Conservation (phyloP, 30 jellyfish, hydroid and myxozoan species). For the Mastigias papua region DNA sequence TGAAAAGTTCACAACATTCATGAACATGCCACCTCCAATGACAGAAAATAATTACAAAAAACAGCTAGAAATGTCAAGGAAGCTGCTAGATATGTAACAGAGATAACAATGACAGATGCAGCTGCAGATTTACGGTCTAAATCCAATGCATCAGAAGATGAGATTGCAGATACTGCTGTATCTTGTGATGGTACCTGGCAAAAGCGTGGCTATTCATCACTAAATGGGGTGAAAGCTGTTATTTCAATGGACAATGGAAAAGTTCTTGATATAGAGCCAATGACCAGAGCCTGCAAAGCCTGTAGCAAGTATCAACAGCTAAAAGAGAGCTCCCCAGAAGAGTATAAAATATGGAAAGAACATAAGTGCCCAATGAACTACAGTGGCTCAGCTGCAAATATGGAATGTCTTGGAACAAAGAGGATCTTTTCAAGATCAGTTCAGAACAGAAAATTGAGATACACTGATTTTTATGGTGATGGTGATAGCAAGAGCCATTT, state of each 20-base stretch:
- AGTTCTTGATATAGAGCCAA: slow-evolving; percentile 8
- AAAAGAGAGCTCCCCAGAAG: not conserved
- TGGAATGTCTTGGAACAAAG: no score
- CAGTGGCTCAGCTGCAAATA: not conserved
- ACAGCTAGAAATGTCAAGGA: not conserved
- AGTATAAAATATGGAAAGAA: not conserved
- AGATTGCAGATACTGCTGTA: not conserved
- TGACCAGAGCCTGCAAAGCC: not conserved
- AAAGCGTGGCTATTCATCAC: slow-evolving; percentile 7
- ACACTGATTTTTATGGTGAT: slow-evolving; percentile 44
- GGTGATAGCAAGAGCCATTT: slow-evolving; percentile 38
- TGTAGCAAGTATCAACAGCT: not conserved
- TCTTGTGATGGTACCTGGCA: slow-evolving; percentile 20
- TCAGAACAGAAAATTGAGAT: slow-evolving; percentile 24
- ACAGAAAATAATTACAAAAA: slow-evolving; percentile 7
- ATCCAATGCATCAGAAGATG: not conserved
- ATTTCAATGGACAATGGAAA: slow-evolving; percentile 14
- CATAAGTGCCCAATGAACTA: not conserved
- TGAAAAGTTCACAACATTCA: slow-evolving; percentile 12
- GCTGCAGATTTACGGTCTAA: not conserved
- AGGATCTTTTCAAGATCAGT: no score
- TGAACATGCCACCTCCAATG: slow-evolving; percentile 23
- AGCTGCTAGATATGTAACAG: slow-evolving; percentile 8
- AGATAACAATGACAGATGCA: slow-evolving; percentile 20
- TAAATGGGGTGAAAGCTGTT: not conserved